These are phyloP conservation scores for Cephus nigrinus DNA, from an alignment of 2,888 invertebrate species.

Conservation along the genomic window DNA sequence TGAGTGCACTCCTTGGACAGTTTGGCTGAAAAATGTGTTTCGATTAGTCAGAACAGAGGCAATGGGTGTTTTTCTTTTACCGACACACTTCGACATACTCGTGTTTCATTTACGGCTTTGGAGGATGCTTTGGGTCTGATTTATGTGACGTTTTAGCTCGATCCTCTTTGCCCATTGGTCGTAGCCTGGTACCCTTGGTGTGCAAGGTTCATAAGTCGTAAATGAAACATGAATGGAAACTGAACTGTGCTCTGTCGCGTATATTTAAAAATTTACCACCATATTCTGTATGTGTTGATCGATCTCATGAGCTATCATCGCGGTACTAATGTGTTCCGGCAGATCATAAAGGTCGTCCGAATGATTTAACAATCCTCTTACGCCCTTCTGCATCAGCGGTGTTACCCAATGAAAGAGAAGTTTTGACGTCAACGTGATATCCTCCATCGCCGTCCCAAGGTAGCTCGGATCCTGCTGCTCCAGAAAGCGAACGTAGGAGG, in stretches of 20 bases:
- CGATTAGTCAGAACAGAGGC: background rate
- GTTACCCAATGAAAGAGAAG: constrained; percentile 91
- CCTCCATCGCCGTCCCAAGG: constrained; percentile 86
- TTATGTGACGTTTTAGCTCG: no score
- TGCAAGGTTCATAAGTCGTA: no score
- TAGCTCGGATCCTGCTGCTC: constrained; percentile 76
- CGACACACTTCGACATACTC: no score
- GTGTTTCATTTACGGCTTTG: no score
- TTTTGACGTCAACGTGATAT: constrained; percentile 76
- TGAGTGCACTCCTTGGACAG: background rate
- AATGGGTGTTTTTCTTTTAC: no score
- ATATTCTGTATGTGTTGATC: constrained; percentile 68
- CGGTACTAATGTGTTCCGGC: constrained; percentile 75
- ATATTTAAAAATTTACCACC: constrained; percentile 29
- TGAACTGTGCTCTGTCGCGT: background rate
- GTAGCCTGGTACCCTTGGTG: no score
- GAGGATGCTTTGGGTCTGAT: no score
- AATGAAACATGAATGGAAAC: no score
- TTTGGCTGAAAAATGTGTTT: background rate
- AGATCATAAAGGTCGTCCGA: constrained; percentile 88
- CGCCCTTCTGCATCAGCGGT: constrained; percentile 85
- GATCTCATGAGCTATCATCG: constrained; percentile 72
- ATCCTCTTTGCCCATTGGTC: no score
- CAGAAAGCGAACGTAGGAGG: constrained; percentile 74
- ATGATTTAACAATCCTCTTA: constrained; percentile 76